Base-by-base conservation (phyloP, 2,797 vertebrate species). In the Hoplostethus atlanticus region DNA sequence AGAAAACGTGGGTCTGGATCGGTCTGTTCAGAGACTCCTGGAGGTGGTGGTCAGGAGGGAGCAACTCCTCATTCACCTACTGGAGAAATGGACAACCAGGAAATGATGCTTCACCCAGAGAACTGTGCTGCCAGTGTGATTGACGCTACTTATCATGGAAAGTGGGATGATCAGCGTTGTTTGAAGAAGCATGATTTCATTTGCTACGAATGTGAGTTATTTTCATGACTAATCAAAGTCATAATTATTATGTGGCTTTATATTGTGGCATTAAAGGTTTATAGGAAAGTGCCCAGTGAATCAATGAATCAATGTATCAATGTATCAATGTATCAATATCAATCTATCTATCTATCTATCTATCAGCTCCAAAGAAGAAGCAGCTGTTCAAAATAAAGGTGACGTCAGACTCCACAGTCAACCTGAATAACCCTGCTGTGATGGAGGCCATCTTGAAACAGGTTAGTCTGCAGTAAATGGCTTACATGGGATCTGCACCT, bases 131-230 rank as follows among this genome's bases (percentile, higher is more conserved):
- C 11, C 53, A 76, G 46, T 4, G 2, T 62, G 52, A 10, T 79
- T 0, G 13, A 53, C 1, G 5, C 17, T 2, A 4, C 3, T 5
- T 0, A 3, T 2, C 15, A 0, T 0, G 77, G 69, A 28, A 15
- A 47, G 47, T 67, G 62, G 61, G 1, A 12, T 2, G 76, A 66
- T 2, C n/a, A 3, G 0, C 0, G 1, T 2, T 77, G 70, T 12
- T 0, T 0, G 0, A 0, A 2, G 0, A 7, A 4, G 3, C 0
- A 42, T 5, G 8, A 5, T 1, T 83, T 83, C 36, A 12, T 83
- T 17, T 83, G 81, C 55, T 3, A 67, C 1, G 17, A 6, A 0
- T 5, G 81, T 84, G 50, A 83, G 81, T 66, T 11, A 8, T 38
- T 40, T 31, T 42, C 7, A 4, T 25, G 7, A 9, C 0, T 5